A percentile compares a stretch with the other conserved stretches of the same genome.
phyloP scores from a whole-genome alignment of 2,888 invertebrate species.

The Strigamia crassipes region DNA sequence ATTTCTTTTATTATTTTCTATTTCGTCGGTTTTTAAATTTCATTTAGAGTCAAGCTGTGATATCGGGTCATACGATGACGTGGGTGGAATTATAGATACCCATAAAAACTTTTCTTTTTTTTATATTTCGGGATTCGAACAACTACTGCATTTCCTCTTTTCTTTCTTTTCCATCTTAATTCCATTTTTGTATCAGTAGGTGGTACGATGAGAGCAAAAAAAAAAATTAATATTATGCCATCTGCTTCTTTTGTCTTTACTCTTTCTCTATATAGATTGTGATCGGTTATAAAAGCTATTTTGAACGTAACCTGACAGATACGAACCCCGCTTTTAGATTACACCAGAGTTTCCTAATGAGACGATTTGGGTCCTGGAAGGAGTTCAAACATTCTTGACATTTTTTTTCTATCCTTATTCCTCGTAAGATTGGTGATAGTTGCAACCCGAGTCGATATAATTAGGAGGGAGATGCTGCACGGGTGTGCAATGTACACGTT shows the following conservation, averaged over 20 bases:
- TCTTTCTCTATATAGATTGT: not conserved
- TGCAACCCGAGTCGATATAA: not conserved
- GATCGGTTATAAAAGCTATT: not conserved
- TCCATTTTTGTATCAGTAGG: not conserved
- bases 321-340: not conserved
- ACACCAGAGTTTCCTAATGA: not conserved
- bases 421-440: not conserved
- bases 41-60: not conserved
- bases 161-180: not conserved
- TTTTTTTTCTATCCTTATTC: not conserved
- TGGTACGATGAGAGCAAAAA: not conserved
- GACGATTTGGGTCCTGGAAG: not conserved
- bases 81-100: not conserved
- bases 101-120: not conserved
- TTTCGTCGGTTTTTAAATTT: not conserved
- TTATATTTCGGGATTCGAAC: not conserved
- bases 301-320: not conserved
- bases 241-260: not conserved
- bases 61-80: not conserved
- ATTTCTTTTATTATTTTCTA: not conserved
- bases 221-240: not conserved
- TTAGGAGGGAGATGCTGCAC: not conserved
- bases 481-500: not conserved
- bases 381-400: not conserved
- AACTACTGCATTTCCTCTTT: not conserved